A percentile compares a stretch with the other conserved stretches of the same genome.
Conservation (phyloP, 2,113 vertebrate species). For the Pseudonaja textilis region DNA sequence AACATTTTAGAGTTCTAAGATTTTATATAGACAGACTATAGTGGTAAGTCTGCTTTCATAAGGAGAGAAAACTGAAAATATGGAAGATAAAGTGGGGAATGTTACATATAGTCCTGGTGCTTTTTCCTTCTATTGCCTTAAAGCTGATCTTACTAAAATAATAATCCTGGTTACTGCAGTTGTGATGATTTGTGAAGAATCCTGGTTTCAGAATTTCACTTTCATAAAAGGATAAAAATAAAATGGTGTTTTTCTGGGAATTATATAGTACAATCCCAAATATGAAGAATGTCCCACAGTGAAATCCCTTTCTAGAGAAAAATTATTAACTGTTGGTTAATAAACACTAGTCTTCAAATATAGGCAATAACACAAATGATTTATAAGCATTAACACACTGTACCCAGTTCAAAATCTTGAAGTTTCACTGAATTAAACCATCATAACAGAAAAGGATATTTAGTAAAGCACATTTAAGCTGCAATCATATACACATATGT, state of each 20-base stretch:
- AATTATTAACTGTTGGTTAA: not conserved
- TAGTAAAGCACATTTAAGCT: not conserved
- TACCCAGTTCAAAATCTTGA: not conserved
- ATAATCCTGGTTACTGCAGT: not conserved
- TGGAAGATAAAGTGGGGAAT: not conserved
- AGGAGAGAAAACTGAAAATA: not conserved
- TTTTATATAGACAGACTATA: not conserved
- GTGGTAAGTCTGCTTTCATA: not conserved
- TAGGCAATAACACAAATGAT: not conserved
- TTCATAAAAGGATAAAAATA: not conserved
- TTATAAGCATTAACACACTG: not conserved
- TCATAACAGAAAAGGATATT: not conserved
- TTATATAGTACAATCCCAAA: not conserved
- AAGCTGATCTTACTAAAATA: not conserved
- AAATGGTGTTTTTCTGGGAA: not conserved
- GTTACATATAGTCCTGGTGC: not conserved
- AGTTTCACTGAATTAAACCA: not conserved
- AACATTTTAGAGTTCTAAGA: not conserved
- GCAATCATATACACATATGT: not conserved
- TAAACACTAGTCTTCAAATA: not conserved
- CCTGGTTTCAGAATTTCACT: not conserved
- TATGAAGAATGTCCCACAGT: not conserved
- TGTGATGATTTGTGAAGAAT: not conserved
- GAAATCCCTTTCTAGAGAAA: not conserved
- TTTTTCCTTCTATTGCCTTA: not conserved